Evolutionary conservation across 2,888 invertebrate genomes (phyloP), one percentile per base, ranked within the genome.

Genomic region (Pristionchus mayeri): DNA sequence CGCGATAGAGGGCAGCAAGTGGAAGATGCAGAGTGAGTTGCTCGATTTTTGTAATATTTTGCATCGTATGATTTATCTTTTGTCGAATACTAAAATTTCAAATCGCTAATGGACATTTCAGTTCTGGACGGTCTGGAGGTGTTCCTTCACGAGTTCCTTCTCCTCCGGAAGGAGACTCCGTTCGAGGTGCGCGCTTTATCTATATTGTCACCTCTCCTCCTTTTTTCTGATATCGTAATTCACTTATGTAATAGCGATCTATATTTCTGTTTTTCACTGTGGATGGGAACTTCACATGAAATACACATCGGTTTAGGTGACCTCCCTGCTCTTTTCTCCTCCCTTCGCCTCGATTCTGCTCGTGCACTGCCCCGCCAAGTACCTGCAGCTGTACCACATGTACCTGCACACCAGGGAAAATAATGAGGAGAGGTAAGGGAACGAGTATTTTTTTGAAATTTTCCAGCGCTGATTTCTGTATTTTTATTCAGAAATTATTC

Each of bases 101-200:
- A n/a, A n/a, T n/a, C n/a, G n/a, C n/a, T n/a, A n/a, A n/a, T n/a
- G n/a, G n/a, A n/a, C n/a, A n/a, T 50, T 79, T 44, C 48, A 82
- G 81, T 82, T 18, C 63, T 82, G 18, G 63, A 82, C 30, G 81
- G 63, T 63, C 40, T 82, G 7, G 60, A 60, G 30, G 27, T 82
- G 27, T 60, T 63, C 34, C 48, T 82, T 16, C 40, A 63, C 40
- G 81, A 82, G n/a, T 82, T 82, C 21, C 44, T 82, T 24, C 30
- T 60, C 48, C 21, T 63, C 30, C 81, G 81, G 2, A 63, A 63
- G n/a, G 81, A 82, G 24, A 52, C 34, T 48, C 81, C 81, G 6
- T 34, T 50, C 44, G 81, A 82, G 37, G n/a, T n/a, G n/a, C n/a
- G n/a, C n/a, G n/a, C n/a, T n/a, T n/a, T n/a, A n/a, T n/a, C n/a